Conservation (phyloP, 2,113 vertebrate genomes). For the Elanoides forficatus region DNA sequence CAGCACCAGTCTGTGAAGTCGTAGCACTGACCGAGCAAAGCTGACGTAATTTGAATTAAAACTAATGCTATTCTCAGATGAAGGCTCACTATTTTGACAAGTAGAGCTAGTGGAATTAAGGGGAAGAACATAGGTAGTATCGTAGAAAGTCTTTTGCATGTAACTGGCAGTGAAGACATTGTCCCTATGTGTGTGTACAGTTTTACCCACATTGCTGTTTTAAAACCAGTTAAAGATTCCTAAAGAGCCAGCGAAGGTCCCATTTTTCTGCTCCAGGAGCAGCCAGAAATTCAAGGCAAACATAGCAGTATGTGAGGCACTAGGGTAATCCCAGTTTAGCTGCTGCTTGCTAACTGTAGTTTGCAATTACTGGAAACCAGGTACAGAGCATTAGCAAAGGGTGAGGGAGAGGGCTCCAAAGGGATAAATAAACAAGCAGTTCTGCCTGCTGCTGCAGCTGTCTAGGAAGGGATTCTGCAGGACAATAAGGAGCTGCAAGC, state of each 20-base stretch:
- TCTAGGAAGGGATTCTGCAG: not conserved
- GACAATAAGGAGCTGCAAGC: not conserved
- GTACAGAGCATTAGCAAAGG: not conserved
- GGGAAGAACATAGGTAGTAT: not conserved
- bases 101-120: not conserved
- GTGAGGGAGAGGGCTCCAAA: not conserved
- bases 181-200: not conserved
- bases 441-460: not conserved
- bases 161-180: not conserved
- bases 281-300: not conserved
- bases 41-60: not conserved
- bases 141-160: not conserved
- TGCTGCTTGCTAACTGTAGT: not conserved
- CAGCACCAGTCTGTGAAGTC: not conserved
- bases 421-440: not conserved
- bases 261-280: not conserved
- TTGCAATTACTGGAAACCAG: not conserved
- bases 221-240: not conserved
- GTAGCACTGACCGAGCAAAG: not conserved
- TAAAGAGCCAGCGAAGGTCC: not conserved
- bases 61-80: not conserved
- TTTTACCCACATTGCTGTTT: not conserved
- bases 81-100: not conserved
- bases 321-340: not conserved
- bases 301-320: not conserved